Base-by-base conservation (phyloP, 2,888 invertebrate genomes). In the Lamellibrachia columna region DNA sequence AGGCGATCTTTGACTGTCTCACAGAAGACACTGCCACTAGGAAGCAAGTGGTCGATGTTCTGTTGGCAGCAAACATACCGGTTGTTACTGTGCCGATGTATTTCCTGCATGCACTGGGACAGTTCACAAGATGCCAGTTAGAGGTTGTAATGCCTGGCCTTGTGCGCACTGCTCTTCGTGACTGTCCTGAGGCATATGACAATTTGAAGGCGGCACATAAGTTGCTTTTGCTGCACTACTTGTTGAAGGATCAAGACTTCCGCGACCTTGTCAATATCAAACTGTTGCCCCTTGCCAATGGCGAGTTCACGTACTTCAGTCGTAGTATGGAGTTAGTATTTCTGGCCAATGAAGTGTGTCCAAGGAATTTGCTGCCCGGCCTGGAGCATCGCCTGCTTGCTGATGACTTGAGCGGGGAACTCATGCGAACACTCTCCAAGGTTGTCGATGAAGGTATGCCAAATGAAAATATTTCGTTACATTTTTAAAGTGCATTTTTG, bases 211-310 rank as follows among this genome's bases (percentile, higher is more conserved):
- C 53, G 8, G 55, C 15, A 15, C 92, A 92, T 1, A 92, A 93
- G 40, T 92, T 94, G 22, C 28, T 75, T 6, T 92, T 94, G 6
- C 92, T 94, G 52, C 53, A 53, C 15, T 94, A 93, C 91, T 52
- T 93, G 53, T 93, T 94, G 53, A 93, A 93, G 55, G 94, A 94
- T 90, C 92, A 93, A 91, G 92, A 93, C 91, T 94, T 93, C 93
- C 91, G 91, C 53, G 93, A 93, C 15, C 91, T 94, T 52, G 15
- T 52, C 11, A 93, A 92, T 6, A 55, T 94, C 8, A 90, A 93
- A 52, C 93, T 95, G 75, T 92, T 95, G 53, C 95, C 94, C 11
- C 93, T 94, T 52, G 92, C 92, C n/a, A 92, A 93, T 92, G 93
- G 92, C 3, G 92, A 90, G 58, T 94, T 94, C 92, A 93, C 93